Evolutionary conservation across 2,797 vertebrate genomes (phyloP).

Genomic region (Parauchenoglanis punctatus): DNA sequence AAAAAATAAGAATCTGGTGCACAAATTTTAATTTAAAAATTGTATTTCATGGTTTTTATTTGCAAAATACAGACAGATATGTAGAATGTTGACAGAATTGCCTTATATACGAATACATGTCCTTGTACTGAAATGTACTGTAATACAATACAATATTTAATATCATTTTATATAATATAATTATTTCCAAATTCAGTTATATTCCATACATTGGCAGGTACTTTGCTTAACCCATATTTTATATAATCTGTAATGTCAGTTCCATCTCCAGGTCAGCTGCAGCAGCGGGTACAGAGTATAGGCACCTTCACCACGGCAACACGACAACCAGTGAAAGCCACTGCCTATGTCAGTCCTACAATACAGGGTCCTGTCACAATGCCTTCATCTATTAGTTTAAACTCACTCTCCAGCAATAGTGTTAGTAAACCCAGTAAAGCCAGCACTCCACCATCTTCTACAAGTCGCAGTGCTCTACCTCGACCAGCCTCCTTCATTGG

Average conservation of each 20-base stretch:
- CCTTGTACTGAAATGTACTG: background rate
- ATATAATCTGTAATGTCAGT: conserved; percentile 78
- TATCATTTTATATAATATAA: background rate
- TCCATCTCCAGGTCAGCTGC: conserved; percentile 90
- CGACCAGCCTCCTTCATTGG: conserved; percentile 87
- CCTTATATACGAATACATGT: background rate
- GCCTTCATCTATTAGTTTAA: conserved; percentile 79
- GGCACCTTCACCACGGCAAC: conserved; percentile 86
- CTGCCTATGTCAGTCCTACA: conserved; percentile 95
- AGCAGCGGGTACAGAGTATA: conserved; percentile 90
- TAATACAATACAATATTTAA: background rate
- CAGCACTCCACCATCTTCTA: conserved; percentile 66
- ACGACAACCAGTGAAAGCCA: conserved; percentile 90
- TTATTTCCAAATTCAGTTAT: background rate
- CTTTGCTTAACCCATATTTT: background rate
- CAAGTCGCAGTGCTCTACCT: conserved; percentile 88
- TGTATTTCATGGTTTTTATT: background rate
- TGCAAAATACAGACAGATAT: background rate
- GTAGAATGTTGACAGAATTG: background rate
- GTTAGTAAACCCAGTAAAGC: conserved; percentile 86
- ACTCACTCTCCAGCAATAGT: conserved; percentile 80
- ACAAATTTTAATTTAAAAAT: background rate
- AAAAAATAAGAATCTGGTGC: too few relatives aligned
- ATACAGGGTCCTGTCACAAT: conserved; percentile 82
- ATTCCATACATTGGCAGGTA: background rate